These are phyloP conservation scores for Orbicella faveolata DNA, from an alignment of 64 coral and sea anemone species.

Conservation along the genomic window DNA sequence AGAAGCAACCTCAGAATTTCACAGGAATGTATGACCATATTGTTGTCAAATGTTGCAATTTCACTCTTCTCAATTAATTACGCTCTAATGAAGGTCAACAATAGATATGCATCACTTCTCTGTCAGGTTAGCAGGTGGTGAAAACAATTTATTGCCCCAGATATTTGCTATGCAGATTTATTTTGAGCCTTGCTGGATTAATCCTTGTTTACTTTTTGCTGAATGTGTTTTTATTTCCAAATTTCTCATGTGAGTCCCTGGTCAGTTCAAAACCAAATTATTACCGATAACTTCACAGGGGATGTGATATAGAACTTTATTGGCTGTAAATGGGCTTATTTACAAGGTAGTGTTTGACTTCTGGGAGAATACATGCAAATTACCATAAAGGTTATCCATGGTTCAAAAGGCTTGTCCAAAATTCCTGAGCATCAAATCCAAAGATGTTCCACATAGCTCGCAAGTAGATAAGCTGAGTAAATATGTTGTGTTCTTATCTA, in stretches of 20 bases:
- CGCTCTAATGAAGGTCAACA: conserved; percentile 20
- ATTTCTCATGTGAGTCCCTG: background rate
- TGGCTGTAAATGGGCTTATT: background rate
- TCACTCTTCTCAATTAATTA: conserved; percentile 5
- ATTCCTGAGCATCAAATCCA: background rate
- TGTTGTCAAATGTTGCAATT: conserved; percentile 39
- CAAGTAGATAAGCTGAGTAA: background rate
- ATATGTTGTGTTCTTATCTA: background rate
- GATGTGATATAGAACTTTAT: background rate
- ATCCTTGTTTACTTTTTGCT: background rate
- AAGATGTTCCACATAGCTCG: background rate
- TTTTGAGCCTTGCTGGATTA: background rate
- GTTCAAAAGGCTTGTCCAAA: background rate
- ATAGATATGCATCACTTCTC: background rate
- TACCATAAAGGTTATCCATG: background rate
- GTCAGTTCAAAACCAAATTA: background rate
- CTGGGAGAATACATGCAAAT: background rate
- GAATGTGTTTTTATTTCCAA: background rate
- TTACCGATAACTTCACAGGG: background rate
- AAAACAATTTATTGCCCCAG: background rate
- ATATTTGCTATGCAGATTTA: background rate
- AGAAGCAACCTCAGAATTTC: background rate
- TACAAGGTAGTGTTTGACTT: background rate
- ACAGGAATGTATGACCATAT: background rate
- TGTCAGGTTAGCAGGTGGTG: background rate